phyloP scores from a whole-genome alignment of 2,113 vertebrate species.

The Rafetus swinhoei region DNA sequence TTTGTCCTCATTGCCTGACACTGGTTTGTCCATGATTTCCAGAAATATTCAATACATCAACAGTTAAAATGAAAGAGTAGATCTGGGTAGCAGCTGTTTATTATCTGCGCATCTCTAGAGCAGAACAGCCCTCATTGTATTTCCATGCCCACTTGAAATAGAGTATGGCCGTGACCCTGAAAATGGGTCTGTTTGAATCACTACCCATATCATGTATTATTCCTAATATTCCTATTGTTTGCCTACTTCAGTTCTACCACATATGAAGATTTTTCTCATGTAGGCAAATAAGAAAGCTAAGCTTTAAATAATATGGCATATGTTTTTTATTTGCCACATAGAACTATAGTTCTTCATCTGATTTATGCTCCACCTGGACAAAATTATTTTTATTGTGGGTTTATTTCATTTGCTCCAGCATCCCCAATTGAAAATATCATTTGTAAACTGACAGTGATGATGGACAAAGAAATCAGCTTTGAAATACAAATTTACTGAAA shows the following conservation, averaged over 20 bases:
- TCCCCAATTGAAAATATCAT: conserved; percentile 39
- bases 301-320: conserved; percentile 76
- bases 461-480: conserved; percentile 61
- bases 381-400: conserved; percentile 80
- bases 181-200: conserved; percentile 66
- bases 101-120: conserved; percentile 73
- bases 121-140: conserved; percentile 72
- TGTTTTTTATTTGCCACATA: conserved; percentile 80
- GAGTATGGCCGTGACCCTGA: conserved; percentile 69
- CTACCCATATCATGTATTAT: conserved; percentile 62
- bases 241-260: conserved; percentile 68
- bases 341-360: conserved; percentile 77
- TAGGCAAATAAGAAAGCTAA: conserved; percentile 73
- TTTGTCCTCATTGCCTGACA: background rate
- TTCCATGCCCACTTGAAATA: conserved; percentile 67
- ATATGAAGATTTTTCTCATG: conserved; percentile 73
- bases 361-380: conserved; percentile 80
- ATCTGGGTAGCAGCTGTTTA: conserved; percentile 74
- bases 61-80: conserved; percentile 74
- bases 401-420: conserved; percentile 79
- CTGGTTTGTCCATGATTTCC: conserved; percentile 48
- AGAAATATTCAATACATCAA: conserved; percentile 70
- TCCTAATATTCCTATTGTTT: conserved; percentile 71
- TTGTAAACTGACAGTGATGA: conserved; percentile 70
- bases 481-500: conserved; percentile 72